phyloP scores from a whole-genome alignment of 2,797 vertebrate genomes.

The Alfaro cultratus region DNA sequence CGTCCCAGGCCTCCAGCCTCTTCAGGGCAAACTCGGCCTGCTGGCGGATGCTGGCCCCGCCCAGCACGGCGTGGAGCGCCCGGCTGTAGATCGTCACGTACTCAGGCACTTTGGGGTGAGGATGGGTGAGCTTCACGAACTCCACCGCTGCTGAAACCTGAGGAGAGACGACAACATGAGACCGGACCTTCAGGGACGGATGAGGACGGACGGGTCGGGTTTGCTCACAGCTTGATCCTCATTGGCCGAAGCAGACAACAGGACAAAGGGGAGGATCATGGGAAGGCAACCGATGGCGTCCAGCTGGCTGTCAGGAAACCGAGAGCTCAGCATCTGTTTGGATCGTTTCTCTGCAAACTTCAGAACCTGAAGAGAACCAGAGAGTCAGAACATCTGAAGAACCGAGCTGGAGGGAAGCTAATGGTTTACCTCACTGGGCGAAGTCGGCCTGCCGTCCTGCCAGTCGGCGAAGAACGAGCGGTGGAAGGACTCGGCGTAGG shows the following conservation, averaged over 20 bases:
- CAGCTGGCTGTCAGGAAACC: constrained; percentile 65
- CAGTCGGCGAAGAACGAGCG: constrained; percentile 76
- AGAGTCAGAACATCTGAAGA: background rate
- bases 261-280: constrained; percentile 72
- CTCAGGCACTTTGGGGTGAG: constrained; percentile 64
- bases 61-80: constrained; percentile 68
- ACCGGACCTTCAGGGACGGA: background rate
- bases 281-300: constrained; percentile 77
- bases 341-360: constrained; percentile 72
- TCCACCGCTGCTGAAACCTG: constrained; percentile 70
- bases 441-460: constrained; percentile 52
- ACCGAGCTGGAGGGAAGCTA: background rate
- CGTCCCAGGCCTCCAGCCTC: constrained; percentile 66
- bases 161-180: background rate
- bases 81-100: constrained; percentile 63
- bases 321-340: constrained; percentile 23
- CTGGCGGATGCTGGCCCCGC: constrained; percentile 61
- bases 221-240: constrained; percentile 66
- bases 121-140: constrained; percentile 74
- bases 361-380: constrained; percentile 56
- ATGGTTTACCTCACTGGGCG: constrained; percentile 47
- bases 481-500: constrained; percentile 79
- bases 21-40: constrained; percentile 65
- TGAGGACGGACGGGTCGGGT: background rate
- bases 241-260: constrained; percentile 70